Conservation (phyloP, 1,140 invertebrate genomes). For the Leptinotarsa defecta region DNA sequence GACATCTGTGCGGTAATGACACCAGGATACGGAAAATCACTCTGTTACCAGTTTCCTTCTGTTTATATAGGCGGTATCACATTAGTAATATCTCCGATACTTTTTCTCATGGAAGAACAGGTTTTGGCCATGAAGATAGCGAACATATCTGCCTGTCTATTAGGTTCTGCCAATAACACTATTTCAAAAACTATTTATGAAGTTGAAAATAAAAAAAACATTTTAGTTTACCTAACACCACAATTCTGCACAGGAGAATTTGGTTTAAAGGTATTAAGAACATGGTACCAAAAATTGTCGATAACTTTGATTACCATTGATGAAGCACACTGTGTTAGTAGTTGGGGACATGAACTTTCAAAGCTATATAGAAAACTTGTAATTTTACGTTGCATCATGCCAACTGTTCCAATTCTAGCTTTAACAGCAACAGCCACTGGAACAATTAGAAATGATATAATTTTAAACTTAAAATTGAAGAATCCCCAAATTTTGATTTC, state of each 20-base stretch:
- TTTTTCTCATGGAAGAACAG: constrained; percentile 82
- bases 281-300: constrained; percentile 54
- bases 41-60: constrained; percentile 83
- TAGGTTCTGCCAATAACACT: constrained; percentile 68
- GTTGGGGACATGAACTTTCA: constrained; percentile 87
- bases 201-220: constrained; percentile 60
- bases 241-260: constrained; percentile 62
- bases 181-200: constrained; percentile 56
- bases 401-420: constrained; percentile 71
- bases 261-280: constrained; percentile 52
- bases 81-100: constrained; percentile 80
- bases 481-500: constrained; percentile 63
- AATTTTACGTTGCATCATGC: constrained; percentile 61
- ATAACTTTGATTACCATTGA: constrained; percentile 77
- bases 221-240: constrained; percentile 70
- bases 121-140: constrained; percentile 63
- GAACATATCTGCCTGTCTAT: constrained; percentile 65
- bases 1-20: constrained; percentile 77
- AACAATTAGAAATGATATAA: constrained; percentile 67
- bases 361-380: constrained; percentile 65
- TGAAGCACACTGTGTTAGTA: constrained; percentile 73
- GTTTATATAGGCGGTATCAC: constrained; percentile 66
- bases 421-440: constrained; percentile 78
- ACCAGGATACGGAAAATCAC: constrained; percentile 85
- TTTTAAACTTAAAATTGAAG: constrained; percentile 58